A percentile compares a stretch with the other conserved stretches of the same genome.
These are phyloP conservation scores for Phrynosoma platyrhinos DNA, from an alignment of 2,113 vertebrate species.

Conservation along the genomic window DNA sequence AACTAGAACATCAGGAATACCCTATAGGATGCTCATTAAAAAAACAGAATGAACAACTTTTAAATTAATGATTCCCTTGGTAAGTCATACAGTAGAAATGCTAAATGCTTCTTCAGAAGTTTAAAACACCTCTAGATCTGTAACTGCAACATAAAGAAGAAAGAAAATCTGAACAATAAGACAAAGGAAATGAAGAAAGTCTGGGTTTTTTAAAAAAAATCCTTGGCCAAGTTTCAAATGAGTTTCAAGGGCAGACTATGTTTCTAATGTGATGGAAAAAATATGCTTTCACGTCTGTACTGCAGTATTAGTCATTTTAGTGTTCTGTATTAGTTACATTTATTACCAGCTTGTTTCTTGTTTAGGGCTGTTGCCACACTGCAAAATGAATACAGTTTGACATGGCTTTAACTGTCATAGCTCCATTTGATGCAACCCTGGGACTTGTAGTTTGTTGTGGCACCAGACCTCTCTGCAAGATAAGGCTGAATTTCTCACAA, in stretches of 20 bases:
- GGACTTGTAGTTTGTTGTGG: too few species aligned
- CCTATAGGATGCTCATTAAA: background rate
- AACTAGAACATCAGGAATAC: background rate
- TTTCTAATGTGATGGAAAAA: slow-evolving; percentile 3
- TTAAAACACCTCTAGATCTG: accelerated
- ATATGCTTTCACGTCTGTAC: slow-evolving; percentile 22
- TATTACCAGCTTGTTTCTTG: slow-evolving; percentile 27
- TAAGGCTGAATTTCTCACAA: too few species aligned
- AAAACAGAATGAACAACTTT: background rate
- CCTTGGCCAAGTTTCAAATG: slow-evolving; percentile 20
- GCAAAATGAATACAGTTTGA: too few species aligned
- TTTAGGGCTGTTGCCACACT: too few species aligned
- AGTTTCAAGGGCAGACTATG: slow-evolving; percentile 14
- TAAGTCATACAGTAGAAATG: background rate
- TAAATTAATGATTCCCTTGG: background rate
- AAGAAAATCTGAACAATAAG: background rate
- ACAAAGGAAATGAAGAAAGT: background rate
- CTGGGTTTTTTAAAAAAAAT: background rate
- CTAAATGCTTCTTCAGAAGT: background rate
- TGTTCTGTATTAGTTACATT: background rate
- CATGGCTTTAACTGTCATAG: too few species aligned
- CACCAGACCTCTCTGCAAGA: too few species aligned
- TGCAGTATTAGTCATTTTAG: slow-evolving; percentile 26
- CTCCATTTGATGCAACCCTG: too few species aligned
- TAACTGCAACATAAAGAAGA: slow-evolving; percentile 9